Conservation (phyloP, 2,797 vertebrate species). For the Danio albolineatus region DNA sequence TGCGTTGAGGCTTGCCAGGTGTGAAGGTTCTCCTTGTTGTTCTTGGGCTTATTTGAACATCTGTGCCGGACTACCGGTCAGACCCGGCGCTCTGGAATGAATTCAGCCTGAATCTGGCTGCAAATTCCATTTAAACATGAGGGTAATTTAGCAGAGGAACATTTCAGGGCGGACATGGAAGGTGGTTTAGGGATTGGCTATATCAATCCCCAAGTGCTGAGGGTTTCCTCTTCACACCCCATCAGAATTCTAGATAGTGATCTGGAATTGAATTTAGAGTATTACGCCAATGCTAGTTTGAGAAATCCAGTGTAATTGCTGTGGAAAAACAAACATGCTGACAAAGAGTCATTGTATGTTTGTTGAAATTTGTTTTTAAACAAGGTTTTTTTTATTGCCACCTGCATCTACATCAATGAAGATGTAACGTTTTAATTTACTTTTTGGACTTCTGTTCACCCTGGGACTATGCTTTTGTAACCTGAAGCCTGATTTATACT, state of each 20-base stretch:
- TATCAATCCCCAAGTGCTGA: constrained; percentile 40
- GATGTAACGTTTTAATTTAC: too few relatives aligned
- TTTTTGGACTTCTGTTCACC: too few relatives aligned
- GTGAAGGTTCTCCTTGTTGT: constrained; percentile 79
- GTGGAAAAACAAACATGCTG: constrained; percentile 9
- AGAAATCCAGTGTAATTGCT: constrained; percentile 26
- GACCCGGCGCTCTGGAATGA: constrained; percentile 66
- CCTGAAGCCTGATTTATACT: too few relatives aligned
- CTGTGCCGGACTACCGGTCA: constrained; percentile 69
- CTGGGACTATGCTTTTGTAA: too few relatives aligned
- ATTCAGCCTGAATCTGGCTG: constrained; percentile 64
- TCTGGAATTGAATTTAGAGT: constrained; percentile 1
- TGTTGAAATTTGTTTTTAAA: not conserved
- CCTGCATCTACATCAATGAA: too few relatives aligned
- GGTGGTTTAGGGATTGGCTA: constrained; percentile 45
- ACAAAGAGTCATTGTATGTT: constrained; percentile 6
- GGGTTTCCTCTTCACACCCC: constrained; percentile 41
- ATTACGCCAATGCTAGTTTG: constrained; percentile 22
- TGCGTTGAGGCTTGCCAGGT: constrained; percentile 82
- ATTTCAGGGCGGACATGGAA: constrained; percentile 38
- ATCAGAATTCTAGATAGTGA: constrained; percentile 6
- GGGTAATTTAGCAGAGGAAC: constrained; percentile 66
- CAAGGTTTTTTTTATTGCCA: not conserved
- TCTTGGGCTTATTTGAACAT: constrained; percentile 80
- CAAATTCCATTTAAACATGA: constrained; percentile 68